These are phyloP conservation scores for Drosophila paranaensis DNA, from an alignment of 2,888 invertebrate genomes.

Conservation along the genomic window DNA sequence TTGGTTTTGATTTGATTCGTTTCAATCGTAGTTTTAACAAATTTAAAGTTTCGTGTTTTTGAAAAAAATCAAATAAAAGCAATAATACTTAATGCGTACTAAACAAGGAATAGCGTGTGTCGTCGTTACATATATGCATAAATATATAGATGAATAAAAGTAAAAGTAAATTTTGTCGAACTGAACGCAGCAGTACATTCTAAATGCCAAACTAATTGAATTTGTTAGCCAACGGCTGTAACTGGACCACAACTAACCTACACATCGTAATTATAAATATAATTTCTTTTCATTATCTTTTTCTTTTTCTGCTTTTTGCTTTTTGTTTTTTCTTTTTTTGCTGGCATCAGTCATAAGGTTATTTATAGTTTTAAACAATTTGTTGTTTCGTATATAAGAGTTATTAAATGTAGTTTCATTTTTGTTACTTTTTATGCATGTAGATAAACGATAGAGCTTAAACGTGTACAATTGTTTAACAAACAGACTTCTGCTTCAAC, in stretches of 20 bases:
- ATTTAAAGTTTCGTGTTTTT: conserved; percentile 20
- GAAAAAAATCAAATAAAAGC: conserved; percentile 1
- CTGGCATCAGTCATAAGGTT: conserved; percentile 65
- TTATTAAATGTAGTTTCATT: conserved; percentile 41
- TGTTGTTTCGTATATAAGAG: conserved; percentile 43
- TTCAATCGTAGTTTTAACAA: conserved; percentile 29
- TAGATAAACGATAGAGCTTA: conserved; percentile 79
- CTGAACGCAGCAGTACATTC: conserved; percentile 18
- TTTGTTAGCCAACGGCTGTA: conserved; percentile 33
- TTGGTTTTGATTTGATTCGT: conserved; percentile 15
- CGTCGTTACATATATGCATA: background rate
- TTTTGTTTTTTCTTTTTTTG: background rate
- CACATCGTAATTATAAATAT: background rate
- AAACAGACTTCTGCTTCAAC: conserved; percentile 74
- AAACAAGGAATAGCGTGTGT: background rate
- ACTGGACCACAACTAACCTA: conserved; percentile 46
- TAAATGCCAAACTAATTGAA: conserved; percentile 44
- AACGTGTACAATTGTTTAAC: conserved; percentile 80
- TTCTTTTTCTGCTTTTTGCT: background rate
- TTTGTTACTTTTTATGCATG: conserved; percentile 60
- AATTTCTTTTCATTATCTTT: background rate
- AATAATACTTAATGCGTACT: conserved; percentile 14
- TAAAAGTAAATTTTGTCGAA: background rate
- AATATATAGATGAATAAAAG: background rate
- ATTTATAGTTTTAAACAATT: conserved; percentile 62